Base-by-base conservation (phyloP, 2,888 invertebrate genomes). In the Meghimatium bilineatum region DNA sequence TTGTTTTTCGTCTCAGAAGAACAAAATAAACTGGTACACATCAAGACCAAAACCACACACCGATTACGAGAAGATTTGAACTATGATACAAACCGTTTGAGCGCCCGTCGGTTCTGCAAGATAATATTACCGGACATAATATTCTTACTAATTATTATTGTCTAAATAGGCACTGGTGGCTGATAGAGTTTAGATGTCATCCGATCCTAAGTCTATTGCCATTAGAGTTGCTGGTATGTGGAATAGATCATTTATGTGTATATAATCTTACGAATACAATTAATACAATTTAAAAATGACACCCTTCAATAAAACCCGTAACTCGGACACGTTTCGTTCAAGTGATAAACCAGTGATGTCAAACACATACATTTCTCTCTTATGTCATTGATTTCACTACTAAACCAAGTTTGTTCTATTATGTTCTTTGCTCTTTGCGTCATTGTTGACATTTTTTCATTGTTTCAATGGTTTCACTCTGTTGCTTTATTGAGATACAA, bases 1-100 rank as follows among this genome's bases (percentile, higher is more conserved):
- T 23, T 26, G 12, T 29, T 75, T 2, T 44, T n/a, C 29, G 17
- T 3, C 5, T 8, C 5, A 44, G 12, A 44, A 44, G 12, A 44
- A 1, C 20, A 23, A 29, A 63, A 26, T 1, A 34, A 36, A 34
- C 6, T 8, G 23, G 26, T 36, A 66, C 44, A 67, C 17, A 67
- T 10, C 69, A 80, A 80, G 80, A 71, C 71, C 80, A 80, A 80
- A 12, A n/a, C 80, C 80, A 56, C 80, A 56, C 32, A 32, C 80
- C 80, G 71, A 80, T 36, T 36, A 17, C 75, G 38, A 71, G 0
- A 38, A 38, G 5, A 71, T 26, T 0, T 71, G 2, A 36, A 6
- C 38, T 26, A 36, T 17, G 56, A 23, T 12, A 56, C 44, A 44
- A 12, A 44, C 44, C 17, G 67, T 71, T 49, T 8, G 52, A 49